phyloP scores from a whole-genome alignment of 2,113 vertebrate genomes.

The Bucco capensis region DNA sequence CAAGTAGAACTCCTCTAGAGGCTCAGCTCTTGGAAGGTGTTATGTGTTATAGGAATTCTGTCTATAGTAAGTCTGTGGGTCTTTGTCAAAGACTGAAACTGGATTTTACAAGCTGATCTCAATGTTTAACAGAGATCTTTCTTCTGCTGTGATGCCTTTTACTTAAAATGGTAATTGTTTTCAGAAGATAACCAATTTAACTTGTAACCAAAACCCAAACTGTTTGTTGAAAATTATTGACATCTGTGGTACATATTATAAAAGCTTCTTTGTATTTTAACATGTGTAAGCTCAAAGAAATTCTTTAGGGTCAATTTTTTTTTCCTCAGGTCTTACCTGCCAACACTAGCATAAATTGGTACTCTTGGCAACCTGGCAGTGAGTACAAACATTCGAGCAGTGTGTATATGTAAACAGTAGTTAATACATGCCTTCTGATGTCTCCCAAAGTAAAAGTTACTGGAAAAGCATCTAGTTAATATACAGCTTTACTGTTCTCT shows the following conservation, averaged over 20 bases:
- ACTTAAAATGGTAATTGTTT: not conserved
- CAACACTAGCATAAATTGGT: not conserved
- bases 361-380: fast-evolving
- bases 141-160: not conserved
- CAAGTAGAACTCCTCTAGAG: not conserved
- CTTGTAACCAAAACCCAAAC: not conserved
- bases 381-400: not conserved
- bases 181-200: not conserved
- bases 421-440: not conserved
- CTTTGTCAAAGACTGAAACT: not conserved
- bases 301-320: not conserved
- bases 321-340: not conserved
- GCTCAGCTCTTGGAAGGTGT: not conserved
- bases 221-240: not conserved
- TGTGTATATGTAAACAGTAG: not conserved
- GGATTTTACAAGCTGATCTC: not conserved
- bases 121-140: not conserved
- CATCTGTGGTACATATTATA: not conserved
- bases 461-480: not conserved
- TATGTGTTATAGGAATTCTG: not conserved
- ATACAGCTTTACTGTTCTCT: not conserved
- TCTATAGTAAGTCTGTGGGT: not conserved
- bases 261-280: not conserved
- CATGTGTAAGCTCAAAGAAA: not conserved
- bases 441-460: not conserved